Evolutionary conservation across 2,113 vertebrate genomes (phyloP).

Genomic region (Butorides virescens): DNA sequence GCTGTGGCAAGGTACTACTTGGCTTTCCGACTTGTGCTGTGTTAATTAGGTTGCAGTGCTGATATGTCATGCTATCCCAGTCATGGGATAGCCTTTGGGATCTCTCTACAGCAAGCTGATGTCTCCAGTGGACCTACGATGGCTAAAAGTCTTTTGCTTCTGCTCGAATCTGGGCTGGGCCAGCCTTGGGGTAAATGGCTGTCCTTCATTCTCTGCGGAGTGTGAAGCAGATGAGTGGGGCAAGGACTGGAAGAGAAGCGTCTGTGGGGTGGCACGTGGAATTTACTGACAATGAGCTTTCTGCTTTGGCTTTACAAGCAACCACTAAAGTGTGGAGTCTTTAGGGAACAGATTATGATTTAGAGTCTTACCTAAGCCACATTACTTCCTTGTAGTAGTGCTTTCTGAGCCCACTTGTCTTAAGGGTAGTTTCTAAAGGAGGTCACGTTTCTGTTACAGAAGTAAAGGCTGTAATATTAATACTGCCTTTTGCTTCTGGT

Average conservation of each 20-base stretch:
- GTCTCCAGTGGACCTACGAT: neutral
- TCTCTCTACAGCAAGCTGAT: neutral
- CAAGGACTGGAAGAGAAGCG: neutral
- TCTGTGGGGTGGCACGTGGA: neutral
- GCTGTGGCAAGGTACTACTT: neutral
- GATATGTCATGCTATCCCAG: neutral
- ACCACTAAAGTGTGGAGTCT: neutral
- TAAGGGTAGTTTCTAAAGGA: neutral
- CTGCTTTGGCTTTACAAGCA: neutral
- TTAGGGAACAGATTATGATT: neutral
- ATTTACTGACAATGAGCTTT: neutral
- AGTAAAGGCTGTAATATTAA: neutral
- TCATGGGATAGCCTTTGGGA: neutral
- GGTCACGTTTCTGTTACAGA: neutral
- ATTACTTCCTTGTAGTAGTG: neutral
- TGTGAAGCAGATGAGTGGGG: neutral
- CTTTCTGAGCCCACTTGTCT: neutral
- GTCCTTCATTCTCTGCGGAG: neutral
- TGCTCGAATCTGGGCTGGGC: neutral
- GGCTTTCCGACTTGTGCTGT: neutral
- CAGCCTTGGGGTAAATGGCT: neutral
- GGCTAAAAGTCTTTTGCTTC: neutral
- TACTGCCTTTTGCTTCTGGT: neutral
- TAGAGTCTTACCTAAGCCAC: neutral
- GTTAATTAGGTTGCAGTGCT: neutral